Evolutionary conservation across 2,797 vertebrate genomes (phyloP), one percentile per base, ranked within the genome.

Genomic region (Mionectes olivaceus): DNA sequence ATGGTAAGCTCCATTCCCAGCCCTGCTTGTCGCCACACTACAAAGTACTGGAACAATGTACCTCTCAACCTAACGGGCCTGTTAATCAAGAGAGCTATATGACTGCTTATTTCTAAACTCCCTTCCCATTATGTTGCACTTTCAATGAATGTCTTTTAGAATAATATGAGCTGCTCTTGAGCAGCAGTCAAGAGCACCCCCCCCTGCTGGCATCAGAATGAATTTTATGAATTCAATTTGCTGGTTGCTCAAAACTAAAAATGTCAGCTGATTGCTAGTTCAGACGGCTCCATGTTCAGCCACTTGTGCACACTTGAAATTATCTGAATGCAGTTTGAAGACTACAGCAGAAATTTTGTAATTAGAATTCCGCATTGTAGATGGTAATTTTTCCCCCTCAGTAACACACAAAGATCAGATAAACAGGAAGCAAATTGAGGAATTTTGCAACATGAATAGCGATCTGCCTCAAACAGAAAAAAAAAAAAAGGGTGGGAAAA

Each of bases 291-390:
- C 86, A 37, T 87, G 94, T 90, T 96, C 94, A 94, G 92, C 92
- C 93, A 97, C 95, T 95, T 95, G 87, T 90, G 89, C 83, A 59
- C 41, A 93, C 94, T 97, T 96, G 93, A 97, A 96, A 96, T 96
- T 95, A 95, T 94, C 93, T 94, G 94, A 96, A 96, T 97, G 95
- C 93, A 96, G 96, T 94, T 97, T 96, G 94, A 96, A 96, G 95
- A 97, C 95, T 89, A 94, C 94, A 96, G 96, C 94, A 96, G 93
- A 96, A 96, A 96, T 97, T 97, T 95, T 93, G 94, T 92, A 97
- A 97, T 96, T 97, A 96, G 87, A 97, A 97, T 95, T 96, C 94
- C 84, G 96, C 93, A 94, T 93, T 92, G 84, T 93, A 94, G 96
- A 95, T 96, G 94, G 94, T 91, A 95, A 95, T 96, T 96, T 96